Percentiles rank a stretch among this genome's conserved stretches.
phyloP scores from a whole-genome alignment of 1,140 invertebrate genomes.

The Ceratina calcarata region DNA sequence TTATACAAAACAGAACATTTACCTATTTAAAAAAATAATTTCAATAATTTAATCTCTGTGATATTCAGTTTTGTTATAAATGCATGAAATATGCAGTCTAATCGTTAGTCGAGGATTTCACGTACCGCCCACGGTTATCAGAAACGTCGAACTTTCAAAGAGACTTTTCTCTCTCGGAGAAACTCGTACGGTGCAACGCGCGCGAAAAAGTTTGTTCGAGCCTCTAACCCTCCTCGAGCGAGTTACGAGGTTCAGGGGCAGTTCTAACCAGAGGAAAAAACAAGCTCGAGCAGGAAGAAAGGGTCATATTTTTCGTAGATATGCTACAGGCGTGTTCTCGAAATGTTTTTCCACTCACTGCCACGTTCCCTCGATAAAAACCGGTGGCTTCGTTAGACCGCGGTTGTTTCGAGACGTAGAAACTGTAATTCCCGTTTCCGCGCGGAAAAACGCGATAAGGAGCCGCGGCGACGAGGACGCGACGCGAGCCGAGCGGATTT shows the following conservation, averaged over 20 bases:
- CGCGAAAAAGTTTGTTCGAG: constrained; percentile 22
- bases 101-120: background rate
- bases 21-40: no score
- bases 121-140: background rate
- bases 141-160: background rate
- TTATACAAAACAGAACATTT: no score
- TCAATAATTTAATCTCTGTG: no score
- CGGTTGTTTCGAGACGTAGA: constrained; percentile 15
- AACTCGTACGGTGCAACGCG: background rate
- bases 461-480: background rate
- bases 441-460: constrained; percentile 11
- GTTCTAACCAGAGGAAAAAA: background rate
- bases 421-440: constrained; percentile 29
- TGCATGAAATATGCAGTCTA: no score
- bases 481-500: constrained; percentile 60
- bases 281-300: background rate
- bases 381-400: constrained; percentile 8
- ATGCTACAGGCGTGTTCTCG: background rate
- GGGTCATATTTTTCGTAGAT: constrained; percentile 43
- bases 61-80: no score
- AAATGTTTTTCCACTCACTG: constrained; percentile 35
- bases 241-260: constrained; percentile 9
- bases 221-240: background rate
- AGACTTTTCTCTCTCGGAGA: background rate
- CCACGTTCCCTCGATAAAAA: constrained; percentile 29